A percentile compares a stretch with the other conserved stretches of the same genome.
Evolutionary conservation across 2,113 vertebrate genomes (phyloP).

Genomic region (Corythaeola cristata): DNA sequence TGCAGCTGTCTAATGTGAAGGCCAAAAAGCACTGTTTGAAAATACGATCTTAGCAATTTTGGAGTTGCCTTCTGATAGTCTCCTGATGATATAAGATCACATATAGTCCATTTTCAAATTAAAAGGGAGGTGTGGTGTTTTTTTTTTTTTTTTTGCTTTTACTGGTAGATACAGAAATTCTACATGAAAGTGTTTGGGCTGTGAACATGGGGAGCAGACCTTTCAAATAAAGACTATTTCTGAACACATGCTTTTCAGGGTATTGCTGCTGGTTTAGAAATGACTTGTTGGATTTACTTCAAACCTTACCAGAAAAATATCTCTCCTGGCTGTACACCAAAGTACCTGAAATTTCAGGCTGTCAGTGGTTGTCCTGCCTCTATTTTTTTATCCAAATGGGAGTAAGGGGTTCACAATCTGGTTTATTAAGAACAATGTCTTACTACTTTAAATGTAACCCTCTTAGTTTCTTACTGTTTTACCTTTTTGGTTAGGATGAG

Average conservation of each 20-base stretch:
- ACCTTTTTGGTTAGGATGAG: neutral
- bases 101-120: neutral
- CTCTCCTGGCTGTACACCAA: neutral
- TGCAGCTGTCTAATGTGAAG: neutral
- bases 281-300: neutral
- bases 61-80: neutral
- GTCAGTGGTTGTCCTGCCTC: neutral
- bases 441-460: neutral
- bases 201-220: neutral
- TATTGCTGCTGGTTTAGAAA: neutral
- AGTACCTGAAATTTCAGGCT: neutral
- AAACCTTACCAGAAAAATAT: neutral
- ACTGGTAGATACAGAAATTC: neutral
- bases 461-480: neutral
- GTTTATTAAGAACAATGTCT: neutral
- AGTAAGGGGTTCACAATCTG: neutral
- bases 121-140: neutral
- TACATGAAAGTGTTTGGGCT: neutral
- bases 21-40: neutral
- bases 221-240: neutral
- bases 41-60: neutral
- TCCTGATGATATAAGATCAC: neutral
- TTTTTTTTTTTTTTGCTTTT: neutral
- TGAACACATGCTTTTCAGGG: neutral
- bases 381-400: neutral